Percentiles rank a stretch among this genome's conserved stretches.
Evolutionary conservation across 2,888 invertebrate genomes (phyloP).

Genomic region (Phytoseiulus persimilis): DNA sequence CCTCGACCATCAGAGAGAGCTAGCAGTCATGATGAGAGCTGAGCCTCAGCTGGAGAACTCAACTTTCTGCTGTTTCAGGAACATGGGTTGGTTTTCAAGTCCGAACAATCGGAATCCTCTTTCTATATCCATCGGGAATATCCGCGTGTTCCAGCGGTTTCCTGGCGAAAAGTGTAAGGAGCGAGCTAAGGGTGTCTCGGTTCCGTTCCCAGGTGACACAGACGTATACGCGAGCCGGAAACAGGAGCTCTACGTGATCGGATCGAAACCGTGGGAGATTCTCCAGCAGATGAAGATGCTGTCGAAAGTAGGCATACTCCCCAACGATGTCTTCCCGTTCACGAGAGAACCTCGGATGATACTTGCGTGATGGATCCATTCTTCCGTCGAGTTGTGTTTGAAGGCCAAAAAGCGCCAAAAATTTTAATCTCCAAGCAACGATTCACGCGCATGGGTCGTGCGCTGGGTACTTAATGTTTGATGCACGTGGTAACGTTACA

Average conservation of each 20-base stretch:
- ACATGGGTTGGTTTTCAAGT: neutral
- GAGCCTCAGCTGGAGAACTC: neutral
- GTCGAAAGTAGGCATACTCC: neutral
- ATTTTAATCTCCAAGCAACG: neutral
- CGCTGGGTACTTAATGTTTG: neutral
- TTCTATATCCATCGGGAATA: too few relatives aligned
- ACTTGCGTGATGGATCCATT: neutral
- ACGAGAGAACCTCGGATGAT: neutral
- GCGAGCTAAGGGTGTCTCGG: neutral
- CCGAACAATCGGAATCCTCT: too few relatives aligned
- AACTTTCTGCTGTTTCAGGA: neutral
- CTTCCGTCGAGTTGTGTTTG: neutral
- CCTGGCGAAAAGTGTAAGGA: too few relatives aligned
- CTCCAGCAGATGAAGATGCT: neutral
- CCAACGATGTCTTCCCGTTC: constrained; percentile 7
- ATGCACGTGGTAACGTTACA: neutral
- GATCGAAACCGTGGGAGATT: neutral
- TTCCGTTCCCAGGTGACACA: neutral
- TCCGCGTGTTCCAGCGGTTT: too few relatives aligned
- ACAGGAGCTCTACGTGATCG: neutral
- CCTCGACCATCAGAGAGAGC: constrained; percentile 23
- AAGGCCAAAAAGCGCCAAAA: neutral
- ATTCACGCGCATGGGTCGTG: neutral
- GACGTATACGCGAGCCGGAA: neutral
- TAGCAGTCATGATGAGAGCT: neutral